These are phyloP conservation scores for Syngnathus rostellatus DNA, from an alignment of 2,797 vertebrate genomes.

Conservation along the genomic window DNA sequence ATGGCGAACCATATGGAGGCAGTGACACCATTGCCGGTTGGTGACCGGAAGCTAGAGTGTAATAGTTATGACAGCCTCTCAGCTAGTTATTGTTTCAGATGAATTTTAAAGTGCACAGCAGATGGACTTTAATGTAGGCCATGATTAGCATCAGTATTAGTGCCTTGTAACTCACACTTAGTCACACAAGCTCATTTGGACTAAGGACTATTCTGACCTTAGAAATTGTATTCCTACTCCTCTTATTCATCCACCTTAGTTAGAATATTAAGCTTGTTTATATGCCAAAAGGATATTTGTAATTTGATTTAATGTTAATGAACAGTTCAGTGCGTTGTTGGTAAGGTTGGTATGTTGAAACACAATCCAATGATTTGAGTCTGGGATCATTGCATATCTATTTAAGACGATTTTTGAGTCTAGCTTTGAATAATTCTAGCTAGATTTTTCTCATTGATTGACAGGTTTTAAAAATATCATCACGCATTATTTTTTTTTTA, in stretches of 20 bases:
- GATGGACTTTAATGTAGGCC: slow-evolving; percentile 66
- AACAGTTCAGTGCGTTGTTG: slow-evolving; percentile 59
- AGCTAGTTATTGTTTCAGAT: slow-evolving; percentile 60
- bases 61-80: slow-evolving; percentile 50
- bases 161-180: slow-evolving; percentile 63
- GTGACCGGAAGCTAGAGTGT: slow-evolving; percentile 55
- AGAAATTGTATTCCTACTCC: slow-evolving; percentile 6
- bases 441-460: background rate
- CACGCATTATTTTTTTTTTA: background rate
- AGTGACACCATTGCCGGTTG: slow-evolving; percentile 43
- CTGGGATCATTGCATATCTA: background rate
- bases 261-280: slow-evolving; percentile 59
- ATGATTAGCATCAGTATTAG: slow-evolving; percentile 57
- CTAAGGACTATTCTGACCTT: slow-evolving; percentile 41
- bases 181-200: slow-evolving; percentile 48
- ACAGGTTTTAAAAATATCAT: background rate
- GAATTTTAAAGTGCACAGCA: slow-evolving; percentile 65
- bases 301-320: slow-evolving; percentile 71
- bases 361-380: background rate
- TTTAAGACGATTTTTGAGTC: background rate
- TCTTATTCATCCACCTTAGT: slow-evolving; percentile 12
- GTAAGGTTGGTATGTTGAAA: slow-evolving; percentile 56
- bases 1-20: slow-evolving; percentile 52
- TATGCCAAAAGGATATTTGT: slow-evolving; percentile 69
- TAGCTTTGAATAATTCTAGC: background rate